Conservation (phyloP, 2,888 invertebrate species). For the Ormia ochracea region DNA sequence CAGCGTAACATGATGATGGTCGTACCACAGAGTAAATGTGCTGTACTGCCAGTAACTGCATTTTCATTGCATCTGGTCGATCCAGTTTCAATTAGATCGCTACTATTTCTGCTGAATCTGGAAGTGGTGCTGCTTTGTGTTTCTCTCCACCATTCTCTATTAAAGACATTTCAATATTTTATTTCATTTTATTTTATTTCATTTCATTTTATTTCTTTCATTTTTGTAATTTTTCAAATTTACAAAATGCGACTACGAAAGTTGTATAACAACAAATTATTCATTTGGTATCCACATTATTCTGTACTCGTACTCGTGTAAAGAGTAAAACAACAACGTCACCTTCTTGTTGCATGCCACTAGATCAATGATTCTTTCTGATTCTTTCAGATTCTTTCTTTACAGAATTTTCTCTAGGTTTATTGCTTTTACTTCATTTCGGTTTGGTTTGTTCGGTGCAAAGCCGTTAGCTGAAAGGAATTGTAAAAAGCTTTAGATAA, state of each 20-base stretch:
- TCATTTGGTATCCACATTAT: conserved; percentile 10
- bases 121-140: background rate
- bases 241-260: conserved; percentile 50
- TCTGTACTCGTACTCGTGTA: too few relatives aligned
- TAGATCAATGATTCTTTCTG: conserved; percentile 39
- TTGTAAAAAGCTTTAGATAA: conserved; percentile 34
- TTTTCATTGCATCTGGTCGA: conserved; percentile 55
- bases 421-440: background rate
- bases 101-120: background rate
- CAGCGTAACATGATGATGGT: conserved; percentile 8
- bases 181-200: too few relatives aligned
- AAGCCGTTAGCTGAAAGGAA: conserved; percentile 48
- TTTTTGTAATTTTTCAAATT: conserved; percentile 29
- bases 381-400: background rate
- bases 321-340: background rate
- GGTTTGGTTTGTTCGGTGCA: conserved; percentile 25
- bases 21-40: conserved; percentile 25
- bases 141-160: conserved; percentile 34
- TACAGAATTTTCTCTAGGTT: background rate
- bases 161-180: conserved; percentile 37
- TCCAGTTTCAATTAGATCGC: conserved; percentile 57
- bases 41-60: conserved; percentile 46
- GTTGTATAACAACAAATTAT: conserved; percentile 59
- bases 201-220: conserved; percentile 5
- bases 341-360: conserved; percentile 29